Conservation (phyloP, 2,888 invertebrate species). For the Pterostichus madidus region DNA sequence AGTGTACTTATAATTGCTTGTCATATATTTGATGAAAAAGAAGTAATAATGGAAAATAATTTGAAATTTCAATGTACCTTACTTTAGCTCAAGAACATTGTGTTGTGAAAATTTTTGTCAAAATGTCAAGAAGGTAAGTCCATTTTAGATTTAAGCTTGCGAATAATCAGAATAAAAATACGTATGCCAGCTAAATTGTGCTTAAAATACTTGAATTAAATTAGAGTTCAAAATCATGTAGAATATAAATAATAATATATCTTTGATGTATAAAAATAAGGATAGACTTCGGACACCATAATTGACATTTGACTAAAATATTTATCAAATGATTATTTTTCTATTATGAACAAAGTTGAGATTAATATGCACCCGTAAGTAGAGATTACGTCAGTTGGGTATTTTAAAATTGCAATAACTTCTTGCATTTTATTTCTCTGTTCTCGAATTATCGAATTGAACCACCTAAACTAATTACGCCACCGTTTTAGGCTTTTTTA, state of each 20-base stretch:
- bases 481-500: too few relatives aligned
- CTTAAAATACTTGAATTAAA: conserved; percentile 8
- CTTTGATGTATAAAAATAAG: conserved; percentile 38
- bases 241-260: background rate
- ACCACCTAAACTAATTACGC: too few relatives aligned
- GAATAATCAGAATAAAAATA: conserved; percentile 26
- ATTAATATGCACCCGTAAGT: conserved; percentile 5
- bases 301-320: conserved; percentile 26
- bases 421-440: conserved; percentile 4
- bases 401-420: conserved; percentile 27
- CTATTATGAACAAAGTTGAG: conserved; percentile 40
- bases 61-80: conserved; percentile 54
- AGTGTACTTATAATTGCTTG: conserved; percentile 5
- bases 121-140: conserved; percentile 30
- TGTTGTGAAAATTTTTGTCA: conserved; percentile 50
- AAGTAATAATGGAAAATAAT: background rate
- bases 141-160: conserved; percentile 41
- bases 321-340: conserved; percentile 43
- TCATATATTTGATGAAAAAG: conserved; percentile 51
- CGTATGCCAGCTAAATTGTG: conserved; percentile 40
- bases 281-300: background rate
- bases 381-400: conserved; percentile 10
- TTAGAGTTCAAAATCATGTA: conserved; percentile 37
- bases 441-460: background rate
- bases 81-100: conserved; percentile 56